Base-by-base conservation (phyloP, 2,113 vertebrate species). In the Struthio camelus region DNA sequence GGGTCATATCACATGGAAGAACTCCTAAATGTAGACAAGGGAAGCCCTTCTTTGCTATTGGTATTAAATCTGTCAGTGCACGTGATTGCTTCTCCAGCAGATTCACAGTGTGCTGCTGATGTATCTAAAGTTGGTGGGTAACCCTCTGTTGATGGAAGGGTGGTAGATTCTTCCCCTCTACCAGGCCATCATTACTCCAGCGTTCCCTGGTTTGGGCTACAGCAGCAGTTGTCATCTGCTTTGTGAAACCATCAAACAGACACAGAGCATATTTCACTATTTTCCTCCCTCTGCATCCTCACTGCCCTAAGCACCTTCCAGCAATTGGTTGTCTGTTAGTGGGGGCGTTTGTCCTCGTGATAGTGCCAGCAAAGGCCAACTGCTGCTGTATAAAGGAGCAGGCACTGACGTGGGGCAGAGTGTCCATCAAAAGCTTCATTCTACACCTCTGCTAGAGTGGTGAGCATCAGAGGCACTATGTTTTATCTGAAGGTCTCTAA, bases 171-270 rank as follows among this genome's bases (percentile, higher is more conserved):
- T 48, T 27, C 18, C 34, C 14, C 51, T 51, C 66, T 32, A 25
- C 48, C 83, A 25, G 8, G 5, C 28, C 25, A 17, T 18, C 11
- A 0, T 56, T 20, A 8, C 22, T 32, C 46, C 42, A 3, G 0
- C 1, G 25, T n/a, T 53, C 34, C 70, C 20, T 5, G 30, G 23
- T 13, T 19, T 42, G 25, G 42, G 50, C 44, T 15, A 2, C 11
- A 8, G 0, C 20, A 1, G 59, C 32, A 9, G 25, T 9, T 67
- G 2, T 34, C 76, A 1, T 19, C 32, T 2, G 6, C 75, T 40
- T 44, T 12, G 20, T 8, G 32, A 58, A 42, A 66, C 25, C 58
- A 8, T 6, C 2, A 3, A 25, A 34, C 3, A 22, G 53, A 53
- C 36, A 44, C 36, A 9, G 51, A 51, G 53, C 25, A 7, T 32